Evolutionary conservation across 2,113 vertebrate species (phyloP).

Genomic region (Pycnonotus jocosus): DNA sequence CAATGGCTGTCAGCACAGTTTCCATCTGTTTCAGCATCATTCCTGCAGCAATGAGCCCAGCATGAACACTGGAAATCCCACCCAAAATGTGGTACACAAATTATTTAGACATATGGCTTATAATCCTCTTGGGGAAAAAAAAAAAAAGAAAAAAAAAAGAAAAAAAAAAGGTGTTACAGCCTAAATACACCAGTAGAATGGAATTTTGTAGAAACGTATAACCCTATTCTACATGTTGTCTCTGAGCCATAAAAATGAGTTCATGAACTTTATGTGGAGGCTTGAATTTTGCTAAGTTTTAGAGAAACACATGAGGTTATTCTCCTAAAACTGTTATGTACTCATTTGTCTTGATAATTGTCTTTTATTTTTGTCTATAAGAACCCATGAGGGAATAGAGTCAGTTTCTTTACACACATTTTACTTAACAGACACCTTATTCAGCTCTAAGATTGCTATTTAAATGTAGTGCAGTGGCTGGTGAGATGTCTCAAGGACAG

Average conservation of each 20-base stretch:
- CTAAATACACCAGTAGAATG: background rate
- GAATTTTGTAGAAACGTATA: background rate
- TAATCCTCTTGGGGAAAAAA: background rate
- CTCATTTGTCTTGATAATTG: accelerated
- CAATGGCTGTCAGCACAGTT: background rate
- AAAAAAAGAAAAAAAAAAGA: accelerated
- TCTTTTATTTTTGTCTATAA: background rate
- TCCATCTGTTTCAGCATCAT: background rate
- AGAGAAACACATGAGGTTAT: background rate
- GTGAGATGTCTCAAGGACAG: background rate
- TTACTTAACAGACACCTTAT: background rate
- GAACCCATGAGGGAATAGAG: background rate
- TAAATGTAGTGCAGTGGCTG: background rate
- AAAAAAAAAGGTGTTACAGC: background rate
- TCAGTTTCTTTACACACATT: background rate
- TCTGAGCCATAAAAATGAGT: background rate
- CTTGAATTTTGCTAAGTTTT: background rate
- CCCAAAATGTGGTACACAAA: background rate
- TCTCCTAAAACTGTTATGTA: background rate
- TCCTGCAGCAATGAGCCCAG: background rate
- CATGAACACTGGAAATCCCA: background rate
- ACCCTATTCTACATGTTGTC: background rate
- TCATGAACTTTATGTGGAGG: background rate
- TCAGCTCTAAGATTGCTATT: background rate
- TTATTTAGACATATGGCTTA: background rate